Evolutionary conservation across 1,140 invertebrate genomes (phyloP), one percentile per base, ranked within the genome.

Genomic region (Eulimnadia texana): DNA sequence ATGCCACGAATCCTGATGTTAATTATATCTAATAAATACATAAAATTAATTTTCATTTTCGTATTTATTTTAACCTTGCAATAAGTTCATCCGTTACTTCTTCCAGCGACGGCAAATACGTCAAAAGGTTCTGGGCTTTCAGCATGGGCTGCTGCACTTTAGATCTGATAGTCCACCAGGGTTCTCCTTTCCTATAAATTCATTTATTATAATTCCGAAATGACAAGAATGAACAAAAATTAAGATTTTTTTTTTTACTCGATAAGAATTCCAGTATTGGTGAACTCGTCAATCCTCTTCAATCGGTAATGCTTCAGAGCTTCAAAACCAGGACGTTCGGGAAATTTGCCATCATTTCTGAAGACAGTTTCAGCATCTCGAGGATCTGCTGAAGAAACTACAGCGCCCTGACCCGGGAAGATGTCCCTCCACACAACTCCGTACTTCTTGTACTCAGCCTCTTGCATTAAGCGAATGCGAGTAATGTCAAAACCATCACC

Each of bases 141-240:
- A 88, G 73, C 72, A 90, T 78, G n/a, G 84, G 79, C 70, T 88
- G 86, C 67, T 90, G 87, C n/a, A 89, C 85, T 73, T 86, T 83
- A 27, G 80, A 84, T 33, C 88, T 78, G 67, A 90, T 87, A 59
- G 78, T 77, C 67, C 86, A 84, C 88, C 88, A 91, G 64, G 83
- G 82, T 70, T 83, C 80, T 22, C 88, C 88, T 68, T 90, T 88
- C n/a, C 88, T 90, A 75, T 58, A 72, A 64, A 51, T 24, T 58
- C 22, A 42, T 42, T 42, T 9, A 42, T 42, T 42, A 42, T 9
- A 42, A 42, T 9, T 23, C 58, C 29, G 11, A 62, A 53, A 33
- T 51, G 3, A 53, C 6, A 19, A 53, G 13, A 53, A 19, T 42
- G 57, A 58, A 60, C 58, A 11, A 9, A 33, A n/a, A 42, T 58